These are phyloP conservation scores for Hydrolagus affinis DNA, from an alignment of 2,113 vertebrate genomes.

Conservation along the genomic window DNA sequence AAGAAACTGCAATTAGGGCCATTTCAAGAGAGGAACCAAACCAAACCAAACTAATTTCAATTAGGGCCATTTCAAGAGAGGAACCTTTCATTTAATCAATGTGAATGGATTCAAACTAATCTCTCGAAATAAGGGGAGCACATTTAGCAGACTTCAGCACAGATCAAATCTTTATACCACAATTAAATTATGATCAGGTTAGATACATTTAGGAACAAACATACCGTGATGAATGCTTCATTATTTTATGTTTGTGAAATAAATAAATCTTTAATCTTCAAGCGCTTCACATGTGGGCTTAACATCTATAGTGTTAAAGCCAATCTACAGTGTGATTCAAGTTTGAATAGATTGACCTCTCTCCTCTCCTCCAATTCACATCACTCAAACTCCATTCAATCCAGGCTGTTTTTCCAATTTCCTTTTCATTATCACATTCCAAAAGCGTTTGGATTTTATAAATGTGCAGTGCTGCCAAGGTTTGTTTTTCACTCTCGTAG, in stretches of 20 bases:
- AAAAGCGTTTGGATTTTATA: not conserved
- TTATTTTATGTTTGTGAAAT: not conserved
- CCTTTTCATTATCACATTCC: not conserved
- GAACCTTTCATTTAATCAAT: not conserved
- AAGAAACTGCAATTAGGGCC: not conserved
- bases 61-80: not conserved
- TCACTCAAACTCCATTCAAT: not conserved
- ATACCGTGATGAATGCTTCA: not conserved
- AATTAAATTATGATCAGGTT: not conserved
- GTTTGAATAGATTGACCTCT: too few species aligned
- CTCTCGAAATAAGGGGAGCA: not conserved
- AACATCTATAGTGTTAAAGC: too few species aligned
- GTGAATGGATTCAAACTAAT: not conserved
- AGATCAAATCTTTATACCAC: not conserved
- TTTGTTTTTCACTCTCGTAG: not conserved
- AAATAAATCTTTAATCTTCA: not conserved
- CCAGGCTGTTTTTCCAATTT: not conserved
- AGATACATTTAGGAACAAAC: not conserved
- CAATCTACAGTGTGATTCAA: too few species aligned
- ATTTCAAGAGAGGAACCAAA: not conserved
- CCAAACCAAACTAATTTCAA: not conserved
- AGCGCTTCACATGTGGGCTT: too few species aligned
- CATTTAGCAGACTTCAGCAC: not conserved
- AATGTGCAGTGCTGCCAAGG: not conserved
- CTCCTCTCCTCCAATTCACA: too few species aligned